These are phyloP conservation scores for Onychorhynchus coronatus DNA, from an alignment of 2,113 vertebrate species.

Conservation along the genomic window DNA sequence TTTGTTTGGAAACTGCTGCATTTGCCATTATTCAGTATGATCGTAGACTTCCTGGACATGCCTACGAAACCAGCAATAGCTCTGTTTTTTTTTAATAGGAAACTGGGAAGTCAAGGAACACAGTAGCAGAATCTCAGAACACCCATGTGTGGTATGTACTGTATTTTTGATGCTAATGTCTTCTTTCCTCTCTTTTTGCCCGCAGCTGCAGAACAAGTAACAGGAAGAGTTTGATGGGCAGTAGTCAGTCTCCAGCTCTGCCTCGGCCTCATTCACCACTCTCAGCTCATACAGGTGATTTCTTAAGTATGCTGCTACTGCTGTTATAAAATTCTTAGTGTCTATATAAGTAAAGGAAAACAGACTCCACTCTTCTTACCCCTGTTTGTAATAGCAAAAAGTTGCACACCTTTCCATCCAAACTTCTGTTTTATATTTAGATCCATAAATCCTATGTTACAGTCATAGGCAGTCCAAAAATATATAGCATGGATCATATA, in stretches of 20 bases:
- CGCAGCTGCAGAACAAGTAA: constrained; percentile 94
- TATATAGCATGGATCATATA: rapidly evolving
- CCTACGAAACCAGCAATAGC: background rate
- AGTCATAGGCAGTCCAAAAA: background rate
- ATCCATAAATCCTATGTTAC: background rate
- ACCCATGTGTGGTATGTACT: background rate
- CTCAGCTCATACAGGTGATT: constrained; percentile 90
- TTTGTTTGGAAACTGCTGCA: background rate
- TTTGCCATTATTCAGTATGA: background rate
- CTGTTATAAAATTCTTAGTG: background rate
- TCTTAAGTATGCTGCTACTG: background rate
- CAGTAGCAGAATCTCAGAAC: background rate
- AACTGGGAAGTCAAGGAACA: background rate
- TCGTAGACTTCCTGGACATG: background rate
- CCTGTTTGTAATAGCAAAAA: background rate
- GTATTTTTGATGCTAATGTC: background rate
- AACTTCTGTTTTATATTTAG: background rate
- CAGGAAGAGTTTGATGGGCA: constrained; percentile 94
- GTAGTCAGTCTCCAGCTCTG: constrained; percentile 87
- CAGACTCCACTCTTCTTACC: background rate
- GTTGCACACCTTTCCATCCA: background rate
- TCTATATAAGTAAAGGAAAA: background rate
- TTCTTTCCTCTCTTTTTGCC: constrained; percentile 4
- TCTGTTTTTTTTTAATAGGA: background rate
- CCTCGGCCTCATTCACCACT: constrained; percentile 94